Evolutionary conservation across 1,140 invertebrate species (phyloP).

Genomic region (Microplitis demolitor): DNA sequence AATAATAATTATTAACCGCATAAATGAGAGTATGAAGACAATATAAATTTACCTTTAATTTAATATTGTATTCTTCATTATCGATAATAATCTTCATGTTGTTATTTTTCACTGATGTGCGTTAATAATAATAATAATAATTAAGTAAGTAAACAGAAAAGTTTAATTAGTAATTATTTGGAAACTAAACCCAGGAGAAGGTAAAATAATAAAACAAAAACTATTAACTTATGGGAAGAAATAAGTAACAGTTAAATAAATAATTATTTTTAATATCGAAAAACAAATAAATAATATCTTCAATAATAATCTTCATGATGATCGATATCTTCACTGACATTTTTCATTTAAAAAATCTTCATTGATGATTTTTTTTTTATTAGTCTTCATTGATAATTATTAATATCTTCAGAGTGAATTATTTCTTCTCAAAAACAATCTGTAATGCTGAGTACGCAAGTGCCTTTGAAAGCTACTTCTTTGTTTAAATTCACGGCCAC

Average conservation of each 20-base stretch:
- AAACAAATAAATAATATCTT: not conserved
- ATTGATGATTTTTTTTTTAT: too few relatives aligned
- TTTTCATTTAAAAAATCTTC: too few relatives aligned
- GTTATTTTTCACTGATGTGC: not conserved
- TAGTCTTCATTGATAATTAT: too few relatives aligned
- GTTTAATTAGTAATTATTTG: too few relatives aligned
- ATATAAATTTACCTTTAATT: not conserved
- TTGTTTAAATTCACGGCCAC: constrained; percentile 61
- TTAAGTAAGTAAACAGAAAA: too few relatives aligned
- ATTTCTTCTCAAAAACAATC: not conserved
- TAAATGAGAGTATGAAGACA: too few relatives aligned
- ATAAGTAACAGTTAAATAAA: too few relatives aligned
- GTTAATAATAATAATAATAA: too few relatives aligned
- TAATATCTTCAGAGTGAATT: not conserved
- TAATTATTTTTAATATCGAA: not conserved
- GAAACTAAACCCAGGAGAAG: too few relatives aligned
- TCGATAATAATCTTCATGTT: not conserved
- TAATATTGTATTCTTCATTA: not conserved
- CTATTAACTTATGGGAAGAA: too few relatives aligned
- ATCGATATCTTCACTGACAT: not conserved
- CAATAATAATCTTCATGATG: not conserved
- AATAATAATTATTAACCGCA: too few relatives aligned
- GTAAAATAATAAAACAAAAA: too few relatives aligned
- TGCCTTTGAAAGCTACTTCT: constrained; percentile 47
- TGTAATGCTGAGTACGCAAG: constrained; percentile 32